Evolutionary conservation across 1,140 invertebrate species (phyloP), one percentile per base, ranked within the genome.

Genomic region (Brevipalpus yothersi): DNA sequence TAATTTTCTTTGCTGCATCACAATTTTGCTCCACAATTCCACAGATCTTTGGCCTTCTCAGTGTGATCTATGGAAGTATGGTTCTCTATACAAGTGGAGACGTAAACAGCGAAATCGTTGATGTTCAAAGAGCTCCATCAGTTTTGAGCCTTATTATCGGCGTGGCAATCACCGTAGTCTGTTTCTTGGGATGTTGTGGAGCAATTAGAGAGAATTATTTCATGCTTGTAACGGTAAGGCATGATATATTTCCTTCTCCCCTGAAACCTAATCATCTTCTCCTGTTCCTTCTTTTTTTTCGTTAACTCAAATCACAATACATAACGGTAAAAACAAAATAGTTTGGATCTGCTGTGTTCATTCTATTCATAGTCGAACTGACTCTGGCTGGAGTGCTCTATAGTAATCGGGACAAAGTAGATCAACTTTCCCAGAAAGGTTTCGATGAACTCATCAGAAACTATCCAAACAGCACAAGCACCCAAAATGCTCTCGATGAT

Each of bases 151-250:
- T 89, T 61, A 77, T 77, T n/a, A 78, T 81, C 58, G 85, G 86
- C 53, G 78, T 79, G 23, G 75, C 85, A 63, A 81, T 87, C 66
- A 86, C 87, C 71, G 72, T 87, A 58, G 76, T 88, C 62, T 84
- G 83, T 58, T 86, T 88, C 72, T 70, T 88, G 43, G 86, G 86
- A 41, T 89, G 86, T 67, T 86, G 86, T 68, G 86, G 86, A 45
- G 84, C 86, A 11, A 76, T 86, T 66, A 78, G 82, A 68, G 84
- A 87, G 69, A 86, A 81, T 58, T 77, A 80, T 64, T 82, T 83
- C 70, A 77, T 88, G 68, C 76, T 89, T 10, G 80, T 78, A 41
- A 74, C 80, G 67, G 76, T 77, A 68, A 75, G 73, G 5, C 5
- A 31, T 2, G 5, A 31, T 31, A 31, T 31, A 5, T 31, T 31